Evolutionary conservation across 2,113 vertebrate species (phyloP).

Genomic region (Xenopus laevis): DNA sequence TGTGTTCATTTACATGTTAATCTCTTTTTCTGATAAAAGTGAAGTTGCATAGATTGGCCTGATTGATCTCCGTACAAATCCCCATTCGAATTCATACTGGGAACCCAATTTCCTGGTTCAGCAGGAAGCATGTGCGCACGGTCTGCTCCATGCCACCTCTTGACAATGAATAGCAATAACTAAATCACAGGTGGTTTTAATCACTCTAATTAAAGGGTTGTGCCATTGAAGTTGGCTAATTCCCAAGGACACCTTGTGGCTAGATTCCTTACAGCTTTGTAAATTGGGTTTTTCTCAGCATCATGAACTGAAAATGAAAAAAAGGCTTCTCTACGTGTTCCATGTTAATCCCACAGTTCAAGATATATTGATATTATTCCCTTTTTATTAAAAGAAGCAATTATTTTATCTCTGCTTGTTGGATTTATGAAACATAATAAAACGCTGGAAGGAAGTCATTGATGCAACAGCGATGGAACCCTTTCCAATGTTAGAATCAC

Average conservation of each 20-base stretch:
- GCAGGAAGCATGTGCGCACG: conserved; percentile 32
- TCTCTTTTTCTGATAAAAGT: conserved; percentile 50
- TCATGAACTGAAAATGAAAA: not conserved
- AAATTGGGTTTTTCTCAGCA: conserved; percentile 13
- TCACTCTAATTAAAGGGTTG: conserved; percentile 18
- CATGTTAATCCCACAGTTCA: not conserved
- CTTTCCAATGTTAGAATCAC: too few relatives aligned
- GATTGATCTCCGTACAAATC: conserved; percentile 37
- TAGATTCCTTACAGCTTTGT: not conserved
- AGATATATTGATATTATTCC: not conserved
- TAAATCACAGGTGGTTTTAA: conserved; percentile 37
- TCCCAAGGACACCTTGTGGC: conserved; percentile 5
- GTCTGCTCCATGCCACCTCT: not conserved
- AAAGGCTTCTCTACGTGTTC: not conserved
- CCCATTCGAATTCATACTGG: conserved; percentile 25
- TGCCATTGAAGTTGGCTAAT: conserved; percentile 12
- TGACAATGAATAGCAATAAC: conserved; percentile 20
- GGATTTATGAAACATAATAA: not conserved
- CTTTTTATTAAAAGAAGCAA: not conserved
- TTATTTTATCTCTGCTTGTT: not conserved
- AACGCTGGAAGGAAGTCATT: too few relatives aligned
- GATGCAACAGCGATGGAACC: too few relatives aligned
- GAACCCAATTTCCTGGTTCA: conserved; percentile 48
- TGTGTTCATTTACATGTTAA: conserved; percentile 45
- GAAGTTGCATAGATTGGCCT: conserved; percentile 40